These are phyloP conservation scores for Notoglanidium macrostoma DNA, from an alignment of 2,797 vertebrate species.

Conservation along the genomic window DNA sequence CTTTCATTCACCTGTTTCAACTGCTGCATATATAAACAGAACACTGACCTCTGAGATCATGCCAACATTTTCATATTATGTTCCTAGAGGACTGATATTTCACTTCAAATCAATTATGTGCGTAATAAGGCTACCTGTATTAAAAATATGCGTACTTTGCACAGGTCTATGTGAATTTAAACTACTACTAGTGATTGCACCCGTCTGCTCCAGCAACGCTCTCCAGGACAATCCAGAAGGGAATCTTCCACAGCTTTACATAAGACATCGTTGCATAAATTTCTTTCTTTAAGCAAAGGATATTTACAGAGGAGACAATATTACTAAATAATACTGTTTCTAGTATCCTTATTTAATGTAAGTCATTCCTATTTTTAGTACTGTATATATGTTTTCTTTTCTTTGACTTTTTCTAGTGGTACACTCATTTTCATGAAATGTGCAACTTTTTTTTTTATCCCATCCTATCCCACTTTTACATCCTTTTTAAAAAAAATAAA, in stretches of 20 bases:
- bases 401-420: not conserved
- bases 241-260: not conserved
- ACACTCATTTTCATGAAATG: not conserved
- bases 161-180: not conserved
- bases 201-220: not conserved
- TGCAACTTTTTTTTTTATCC: not conserved
- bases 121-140: not conserved
- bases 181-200: not conserved
- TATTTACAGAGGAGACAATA: not conserved
- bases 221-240: not conserved
- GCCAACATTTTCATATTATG: not conserved
- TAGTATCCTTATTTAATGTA: not conserved
- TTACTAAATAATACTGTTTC: not conserved
- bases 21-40: not conserved
- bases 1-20: not conserved
- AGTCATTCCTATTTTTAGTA: not conserved
- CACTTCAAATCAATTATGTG: not conserved
- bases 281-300: not conserved
- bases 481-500: not conserved
- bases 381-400: not conserved
- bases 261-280: not conserved
- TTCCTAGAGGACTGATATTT: not conserved
- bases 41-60: not conserved
- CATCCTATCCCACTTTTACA: not conserved
- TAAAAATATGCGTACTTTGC: not conserved